Conservation (phyloP, 2,113 vertebrate species). For the Pandion haliaetus region DNA sequence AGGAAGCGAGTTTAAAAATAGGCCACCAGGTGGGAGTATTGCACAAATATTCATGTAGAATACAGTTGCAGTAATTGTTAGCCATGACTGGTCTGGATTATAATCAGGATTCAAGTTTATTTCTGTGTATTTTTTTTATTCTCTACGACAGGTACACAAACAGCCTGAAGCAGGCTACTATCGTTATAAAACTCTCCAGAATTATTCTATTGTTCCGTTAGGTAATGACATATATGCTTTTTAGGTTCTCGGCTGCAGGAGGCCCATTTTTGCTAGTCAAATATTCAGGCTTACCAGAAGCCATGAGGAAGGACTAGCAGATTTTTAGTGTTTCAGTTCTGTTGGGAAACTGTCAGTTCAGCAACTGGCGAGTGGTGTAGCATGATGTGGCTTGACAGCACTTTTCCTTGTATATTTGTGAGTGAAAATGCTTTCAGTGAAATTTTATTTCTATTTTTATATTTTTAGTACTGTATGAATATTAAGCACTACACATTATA, state of each 20-base stretch:
- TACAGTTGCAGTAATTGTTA: neutral
- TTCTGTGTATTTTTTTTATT: neutral
- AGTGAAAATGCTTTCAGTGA: conserved; percentile 73
- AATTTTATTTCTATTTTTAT: conserved; percentile 79
- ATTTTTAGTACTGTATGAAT: conserved; percentile 72
- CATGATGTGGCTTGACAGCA: conserved; percentile 64
- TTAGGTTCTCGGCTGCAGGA: neutral
- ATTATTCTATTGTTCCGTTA: neutral
- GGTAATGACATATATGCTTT: neutral
- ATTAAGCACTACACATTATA: conserved; percentile 49
- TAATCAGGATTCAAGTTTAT: neutral
- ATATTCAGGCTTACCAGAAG: neutral
- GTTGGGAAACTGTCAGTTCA: conserved; percentile 13
- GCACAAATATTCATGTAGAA: neutral
- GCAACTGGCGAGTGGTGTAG: conserved; percentile 16
- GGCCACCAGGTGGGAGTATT: conserved; percentile 13
- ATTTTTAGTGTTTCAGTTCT: neutral
- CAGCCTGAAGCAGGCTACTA: neutral
- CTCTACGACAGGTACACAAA: neutral
- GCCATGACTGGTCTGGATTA: neutral
- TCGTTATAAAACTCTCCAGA: neutral
- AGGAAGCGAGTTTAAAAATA: neutral
- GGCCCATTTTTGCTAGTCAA: neutral
- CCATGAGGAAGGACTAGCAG: neutral
- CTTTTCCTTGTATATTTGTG: conserved; percentile 62